Percentiles rank a stretch among this genome's conserved stretches.
Evolutionary conservation across 2,113 vertebrate species (phyloP).

Genomic region (Diadophis punctatus): DNA sequence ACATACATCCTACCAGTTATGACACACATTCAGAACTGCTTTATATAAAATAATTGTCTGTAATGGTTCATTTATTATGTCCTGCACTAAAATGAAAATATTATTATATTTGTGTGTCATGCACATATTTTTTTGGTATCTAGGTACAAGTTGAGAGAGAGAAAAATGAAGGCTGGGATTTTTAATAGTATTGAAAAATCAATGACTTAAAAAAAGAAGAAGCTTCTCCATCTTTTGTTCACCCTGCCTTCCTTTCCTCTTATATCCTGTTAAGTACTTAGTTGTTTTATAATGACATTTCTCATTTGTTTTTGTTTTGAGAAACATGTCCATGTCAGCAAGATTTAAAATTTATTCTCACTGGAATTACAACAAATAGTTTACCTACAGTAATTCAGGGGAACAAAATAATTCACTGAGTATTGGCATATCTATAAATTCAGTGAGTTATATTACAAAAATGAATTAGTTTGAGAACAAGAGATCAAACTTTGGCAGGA

Average conservation of each 20-base stretch:
- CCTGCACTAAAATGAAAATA: neutral
- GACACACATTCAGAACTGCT: neutral
- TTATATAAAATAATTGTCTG: neutral
- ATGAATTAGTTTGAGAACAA: conserved; percentile 15
- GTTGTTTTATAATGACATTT: conserved; percentile 1
- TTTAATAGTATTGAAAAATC: conserved; percentile 20
- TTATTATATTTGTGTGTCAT: neutral
- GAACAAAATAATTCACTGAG: conserved; percentile 31
- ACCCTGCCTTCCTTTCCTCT: neutral
- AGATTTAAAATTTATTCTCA: conserved; percentile 26
- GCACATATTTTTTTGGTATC: neutral
- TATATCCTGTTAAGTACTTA: neutral
- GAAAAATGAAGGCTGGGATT: neutral
- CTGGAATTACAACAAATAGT: conserved; percentile 18
- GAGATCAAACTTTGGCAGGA: neutral
- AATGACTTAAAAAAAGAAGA: neutral
- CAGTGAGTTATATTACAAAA: conserved; percentile 27
- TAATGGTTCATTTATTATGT: neutral
- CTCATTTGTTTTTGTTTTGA: conserved; percentile 10
- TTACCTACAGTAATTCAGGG: conserved; percentile 26
- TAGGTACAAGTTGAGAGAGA: neutral
- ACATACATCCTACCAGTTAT: neutral
- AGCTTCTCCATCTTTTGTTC: neutral
- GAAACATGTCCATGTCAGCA: neutral
- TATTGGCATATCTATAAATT: neutral